Conservation (phyloP, 2,888 invertebrate genomes). For the Erebia palarica region DNA sequence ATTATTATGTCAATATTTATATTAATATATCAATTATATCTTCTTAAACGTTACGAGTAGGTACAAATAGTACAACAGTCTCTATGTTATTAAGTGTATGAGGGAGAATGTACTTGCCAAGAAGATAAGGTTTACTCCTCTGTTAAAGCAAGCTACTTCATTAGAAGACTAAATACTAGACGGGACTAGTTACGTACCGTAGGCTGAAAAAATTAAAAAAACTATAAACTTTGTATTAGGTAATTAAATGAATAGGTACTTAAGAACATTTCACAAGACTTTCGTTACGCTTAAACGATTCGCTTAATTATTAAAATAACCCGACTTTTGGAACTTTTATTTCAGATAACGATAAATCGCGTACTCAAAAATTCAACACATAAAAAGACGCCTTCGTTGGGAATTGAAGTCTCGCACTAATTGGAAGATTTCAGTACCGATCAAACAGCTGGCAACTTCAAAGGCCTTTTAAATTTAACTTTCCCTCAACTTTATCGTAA, state of each 20-base stretch:
- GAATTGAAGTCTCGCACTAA: conserved; percentile 57
- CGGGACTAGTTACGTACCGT: too few relatives aligned
- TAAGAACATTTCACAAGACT: background rate
- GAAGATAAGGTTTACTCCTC: too few relatives aligned
- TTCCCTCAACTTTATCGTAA: conserved; percentile 23
- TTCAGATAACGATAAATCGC: conserved; percentile 23
- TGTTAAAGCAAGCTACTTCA: too few relatives aligned
- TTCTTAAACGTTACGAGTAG: too few relatives aligned
- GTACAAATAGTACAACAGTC: too few relatives aligned
- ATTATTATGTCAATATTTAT: too few relatives aligned
- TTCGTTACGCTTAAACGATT: background rate
- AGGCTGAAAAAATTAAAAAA: background rate
- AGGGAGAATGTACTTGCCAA: too few relatives aligned
- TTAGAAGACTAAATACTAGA: background rate
- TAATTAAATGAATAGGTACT: background rate
- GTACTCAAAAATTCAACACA: conserved; percentile 19
- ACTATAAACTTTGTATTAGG: too few relatives aligned
- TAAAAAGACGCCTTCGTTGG: conserved; percentile 45
- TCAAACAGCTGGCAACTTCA: conserved; percentile 44
- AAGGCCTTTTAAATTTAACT: conserved; percentile 38
- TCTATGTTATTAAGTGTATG: too few relatives aligned
- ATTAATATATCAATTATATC: too few relatives aligned
- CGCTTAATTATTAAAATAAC: conserved; percentile 3
- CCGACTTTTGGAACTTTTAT: conserved; percentile 17
- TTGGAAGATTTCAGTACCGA: conserved; percentile 48